Conservation (phyloP, 92 coral and sea anemone species). For the Umimayanthus chanpuru region DNA sequence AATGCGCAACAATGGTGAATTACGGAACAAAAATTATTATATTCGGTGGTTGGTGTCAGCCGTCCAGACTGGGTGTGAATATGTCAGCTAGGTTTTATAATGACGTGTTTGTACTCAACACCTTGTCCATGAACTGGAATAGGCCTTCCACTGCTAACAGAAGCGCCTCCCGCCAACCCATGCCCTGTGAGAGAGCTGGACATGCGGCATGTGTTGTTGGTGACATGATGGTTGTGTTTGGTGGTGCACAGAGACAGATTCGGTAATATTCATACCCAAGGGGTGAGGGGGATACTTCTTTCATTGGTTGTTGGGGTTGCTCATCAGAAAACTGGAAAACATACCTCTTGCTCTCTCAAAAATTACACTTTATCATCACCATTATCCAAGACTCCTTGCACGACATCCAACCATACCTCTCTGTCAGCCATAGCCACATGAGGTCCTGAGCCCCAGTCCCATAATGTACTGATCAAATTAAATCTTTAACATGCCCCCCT, state of each 20-base stretch:
- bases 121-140: slow-evolving; percentile 68
- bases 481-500: too few species aligned
- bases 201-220: slow-evolving; percentile 89
- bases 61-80: slow-evolving; percentile 73
- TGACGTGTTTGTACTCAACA: slow-evolving; percentile 70
- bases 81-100: slow-evolving; percentile 83
- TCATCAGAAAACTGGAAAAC: too few species aligned
- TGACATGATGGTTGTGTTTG: slow-evolving; percentile 87
- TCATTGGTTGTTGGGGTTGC: too few species aligned
- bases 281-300: too few species aligned
- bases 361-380: too few species aligned
- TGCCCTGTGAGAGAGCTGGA: slow-evolving; percentile 93
- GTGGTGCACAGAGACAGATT: slow-evolving; percentile 96
- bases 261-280: slow-evolving; percentile 53
- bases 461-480: too few species aligned
- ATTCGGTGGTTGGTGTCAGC: slow-evolving; percentile 98
- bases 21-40: slow-evolving; percentile 63
- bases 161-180: slow-evolving; percentile 34
- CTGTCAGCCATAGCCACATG: too few species aligned
- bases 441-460: too few species aligned
- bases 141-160: slow-evolving; percentile 39
- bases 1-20: slow-evolving; percentile 85
- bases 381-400: too few species aligned
- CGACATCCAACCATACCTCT: too few species aligned
- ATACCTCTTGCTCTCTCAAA: too few species aligned